These are phyloP conservation scores for Nyctereutes procyonoides DNA, from an alignment of 2,113 vertebrate genomes.

Conservation along the genomic window DNA sequence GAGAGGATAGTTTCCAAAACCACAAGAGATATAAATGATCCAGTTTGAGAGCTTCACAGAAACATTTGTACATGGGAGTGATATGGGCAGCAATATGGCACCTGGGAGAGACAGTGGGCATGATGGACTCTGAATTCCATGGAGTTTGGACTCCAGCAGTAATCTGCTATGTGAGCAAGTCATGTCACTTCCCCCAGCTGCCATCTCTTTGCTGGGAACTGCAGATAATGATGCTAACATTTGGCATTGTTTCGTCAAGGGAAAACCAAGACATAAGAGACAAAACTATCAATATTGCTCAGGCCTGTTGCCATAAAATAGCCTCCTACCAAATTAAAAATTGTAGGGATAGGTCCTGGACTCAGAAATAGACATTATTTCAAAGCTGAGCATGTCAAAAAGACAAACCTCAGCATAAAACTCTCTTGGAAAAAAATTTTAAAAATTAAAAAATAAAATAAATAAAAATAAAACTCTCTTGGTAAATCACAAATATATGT, in stretches of 20 bases:
- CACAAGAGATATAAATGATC: background rate
- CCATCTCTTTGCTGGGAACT: constrained; percentile 25
- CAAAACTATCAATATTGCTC: constrained; percentile 13
- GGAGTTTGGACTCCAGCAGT: background rate
- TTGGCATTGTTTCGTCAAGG: constrained; percentile 30
- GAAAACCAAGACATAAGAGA: constrained; percentile 37
- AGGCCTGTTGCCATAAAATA: constrained; percentile 10
- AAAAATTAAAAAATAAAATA: too few relatives aligned
- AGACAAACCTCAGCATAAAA: constrained; percentile 15
- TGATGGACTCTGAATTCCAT: constrained; percentile 24
- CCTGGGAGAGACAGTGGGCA: background rate
- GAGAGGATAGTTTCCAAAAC: constrained; percentile 22
- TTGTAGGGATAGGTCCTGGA: background rate
- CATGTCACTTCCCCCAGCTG: background rate
- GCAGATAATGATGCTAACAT: constrained; percentile 8
- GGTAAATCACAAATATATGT: constrained; percentile 46
- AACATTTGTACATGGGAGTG: background rate
- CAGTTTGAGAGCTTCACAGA: background rate
- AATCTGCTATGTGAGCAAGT: background rate
- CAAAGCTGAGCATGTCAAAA: constrained; percentile 46
- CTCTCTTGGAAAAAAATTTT: background rate
- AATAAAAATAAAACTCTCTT: background rate
- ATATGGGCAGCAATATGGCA: background rate
- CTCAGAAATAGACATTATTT: constrained; percentile 53
- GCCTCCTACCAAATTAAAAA: constrained; percentile 49